Percentiles rank a stretch among this genome's conserved stretches.
Evolutionary conservation across 2,888 invertebrate species (phyloP).

Genomic region (Stomorhina lunata): DNA sequence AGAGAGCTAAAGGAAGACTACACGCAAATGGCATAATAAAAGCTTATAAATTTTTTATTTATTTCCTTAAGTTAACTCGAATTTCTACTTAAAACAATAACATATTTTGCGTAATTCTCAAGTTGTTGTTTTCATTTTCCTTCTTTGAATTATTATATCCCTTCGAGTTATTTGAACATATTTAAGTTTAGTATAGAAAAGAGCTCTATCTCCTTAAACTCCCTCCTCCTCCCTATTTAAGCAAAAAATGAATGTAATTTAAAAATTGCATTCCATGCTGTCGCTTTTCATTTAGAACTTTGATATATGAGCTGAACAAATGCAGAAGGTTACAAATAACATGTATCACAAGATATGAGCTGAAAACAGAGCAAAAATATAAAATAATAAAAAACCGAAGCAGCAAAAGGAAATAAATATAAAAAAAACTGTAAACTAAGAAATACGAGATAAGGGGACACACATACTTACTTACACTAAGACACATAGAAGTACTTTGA

Average conservation of each 20-base stretch:
- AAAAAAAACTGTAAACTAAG: background rate
- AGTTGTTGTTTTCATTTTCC: constrained; percentile 13
- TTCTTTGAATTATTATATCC: background rate
- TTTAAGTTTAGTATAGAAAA: no score
- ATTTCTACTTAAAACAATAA: constrained; percentile 53
- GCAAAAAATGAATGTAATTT: constrained; percentile 74
- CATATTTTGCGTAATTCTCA: constrained; percentile 47
- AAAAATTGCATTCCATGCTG: constrained; percentile 77
- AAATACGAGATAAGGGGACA: background rate
- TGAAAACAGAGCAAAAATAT: background rate
- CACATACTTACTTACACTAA: constrained; percentile 1
- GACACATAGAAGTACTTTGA: background rate
- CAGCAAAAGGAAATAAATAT: background rate
- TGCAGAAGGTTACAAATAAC: constrained; percentile 61
- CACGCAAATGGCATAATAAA: constrained; percentile 57
- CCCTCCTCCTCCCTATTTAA: background rate
- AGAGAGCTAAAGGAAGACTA: background rate
- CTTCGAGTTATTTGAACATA: background rate
- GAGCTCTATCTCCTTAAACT: no score
- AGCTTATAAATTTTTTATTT: constrained; percentile 59
- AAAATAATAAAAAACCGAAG: background rate
- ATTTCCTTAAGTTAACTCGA: constrained; percentile 48
- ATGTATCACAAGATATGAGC: constrained; percentile 62
- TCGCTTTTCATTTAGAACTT: constrained; percentile 75
- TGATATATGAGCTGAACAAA: constrained; percentile 72